Conservation (phyloP, 2,113 vertebrate genomes). For the Amblyornis subalaris region DNA sequence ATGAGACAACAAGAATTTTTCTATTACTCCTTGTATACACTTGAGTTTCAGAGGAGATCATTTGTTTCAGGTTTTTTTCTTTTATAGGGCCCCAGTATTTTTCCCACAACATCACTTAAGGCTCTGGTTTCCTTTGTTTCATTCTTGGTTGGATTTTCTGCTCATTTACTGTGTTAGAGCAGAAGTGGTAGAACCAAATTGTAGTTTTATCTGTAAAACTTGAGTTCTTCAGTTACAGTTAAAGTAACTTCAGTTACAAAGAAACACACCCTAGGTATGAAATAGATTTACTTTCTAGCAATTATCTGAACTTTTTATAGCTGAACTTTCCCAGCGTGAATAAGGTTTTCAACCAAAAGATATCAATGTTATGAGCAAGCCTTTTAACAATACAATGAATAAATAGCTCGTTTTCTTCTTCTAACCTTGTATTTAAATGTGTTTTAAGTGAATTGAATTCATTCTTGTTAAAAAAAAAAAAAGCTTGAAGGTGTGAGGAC, state of each 20-base stretch:
- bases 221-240: background rate
- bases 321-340: background rate
- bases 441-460: conserved; percentile 4
- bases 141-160: background rate
- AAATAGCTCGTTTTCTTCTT: conserved; percentile 5
- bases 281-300: background rate
- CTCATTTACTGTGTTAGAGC: background rate
- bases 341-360: background rate
- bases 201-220: background rate
- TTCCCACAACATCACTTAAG: background rate
- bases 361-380: background rate
- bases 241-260: background rate
- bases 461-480: background rate
- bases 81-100: background rate
- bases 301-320: background rate
- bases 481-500: background rate
- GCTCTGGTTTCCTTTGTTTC: background rate
- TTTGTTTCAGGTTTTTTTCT: background rate
- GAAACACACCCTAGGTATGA: background rate
- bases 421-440: conserved; percentile 34
- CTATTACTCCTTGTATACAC: background rate
- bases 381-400: background rate
- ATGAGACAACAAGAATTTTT: background rate
- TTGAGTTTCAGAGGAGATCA: background rate
- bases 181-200: background rate